Evolutionary conservation across 2,797 vertebrate genomes (phyloP).

Genomic region (Pagetopsis macropterus): DNA sequence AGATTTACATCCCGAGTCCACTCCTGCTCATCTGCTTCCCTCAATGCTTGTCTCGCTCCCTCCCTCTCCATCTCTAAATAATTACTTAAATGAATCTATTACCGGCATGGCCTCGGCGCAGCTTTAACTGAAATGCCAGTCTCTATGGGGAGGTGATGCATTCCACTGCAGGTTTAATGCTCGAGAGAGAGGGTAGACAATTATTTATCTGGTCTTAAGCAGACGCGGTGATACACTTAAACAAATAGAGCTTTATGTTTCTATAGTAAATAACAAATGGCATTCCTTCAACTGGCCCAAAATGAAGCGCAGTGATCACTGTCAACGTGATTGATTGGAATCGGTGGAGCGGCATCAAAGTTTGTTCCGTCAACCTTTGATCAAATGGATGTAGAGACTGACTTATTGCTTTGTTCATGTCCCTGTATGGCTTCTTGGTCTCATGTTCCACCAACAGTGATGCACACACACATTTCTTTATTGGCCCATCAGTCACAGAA

Average conservation of each 20-base stretch:
- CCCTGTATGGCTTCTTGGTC: slow-evolving; percentile 57
- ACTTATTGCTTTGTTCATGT: slow-evolving; percentile 54
- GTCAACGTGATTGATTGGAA: slow-evolving; percentile 63
- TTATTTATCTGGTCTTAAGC: slow-evolving; percentile 1
- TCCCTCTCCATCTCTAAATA: slow-evolving; percentile 64
- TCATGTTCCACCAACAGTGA: slow-evolving; percentile 42
- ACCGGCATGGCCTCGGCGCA: slow-evolving; percentile 39
- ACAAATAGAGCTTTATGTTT: neutral
- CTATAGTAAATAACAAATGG: slow-evolving; percentile 11
- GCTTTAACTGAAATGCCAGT: slow-evolving; percentile 62
- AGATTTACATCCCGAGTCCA: slow-evolving; percentile 30
- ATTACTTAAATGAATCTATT: slow-evolving; percentile 76
- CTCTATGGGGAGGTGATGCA: slow-evolving; percentile 52
- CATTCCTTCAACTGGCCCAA: slow-evolving; percentile 14
- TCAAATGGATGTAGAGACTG: slow-evolving; percentile 52
- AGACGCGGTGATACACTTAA: slow-evolving; percentile 10
- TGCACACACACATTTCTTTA: slow-evolving; percentile 44
- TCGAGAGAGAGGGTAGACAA: neutral
- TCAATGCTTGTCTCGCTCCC: slow-evolving; percentile 19
- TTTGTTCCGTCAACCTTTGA: slow-evolving; percentile 55
- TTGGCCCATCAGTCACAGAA: slow-evolving; percentile 31
- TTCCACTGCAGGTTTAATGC: slow-evolving; percentile 50
- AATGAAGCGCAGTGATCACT: slow-evolving; percentile 45
- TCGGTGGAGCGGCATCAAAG: slow-evolving; percentile 47
- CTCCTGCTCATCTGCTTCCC: slow-evolving; percentile 25